Conservation (phyloP, 2,797 vertebrate species). For the Momotus momota region DNA sequence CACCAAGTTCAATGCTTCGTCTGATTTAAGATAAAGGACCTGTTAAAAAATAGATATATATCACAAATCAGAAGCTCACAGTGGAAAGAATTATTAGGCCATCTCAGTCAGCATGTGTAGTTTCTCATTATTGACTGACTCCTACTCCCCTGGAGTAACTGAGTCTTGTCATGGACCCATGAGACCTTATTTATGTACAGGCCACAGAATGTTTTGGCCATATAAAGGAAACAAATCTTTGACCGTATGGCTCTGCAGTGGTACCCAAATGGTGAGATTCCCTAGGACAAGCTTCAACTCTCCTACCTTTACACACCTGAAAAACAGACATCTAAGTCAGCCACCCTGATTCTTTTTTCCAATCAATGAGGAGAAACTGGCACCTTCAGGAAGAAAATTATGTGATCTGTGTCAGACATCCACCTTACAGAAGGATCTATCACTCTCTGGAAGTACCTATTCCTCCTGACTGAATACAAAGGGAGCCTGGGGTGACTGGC, state of each 20-base stretch:
- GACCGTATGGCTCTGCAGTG: not conserved
- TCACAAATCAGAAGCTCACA: not conserved
- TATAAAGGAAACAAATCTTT: not conserved
- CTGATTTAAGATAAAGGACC: not conserved
- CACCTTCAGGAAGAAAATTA: conserved; percentile 19
- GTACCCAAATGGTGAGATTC: not conserved
- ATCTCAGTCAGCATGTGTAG: not conserved
- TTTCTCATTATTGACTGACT: conserved; percentile 54
- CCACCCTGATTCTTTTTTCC: not conserved
- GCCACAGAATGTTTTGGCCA: not conserved
- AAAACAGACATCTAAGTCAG: not conserved
- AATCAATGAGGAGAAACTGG: not conserved
- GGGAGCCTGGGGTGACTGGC: not conserved
- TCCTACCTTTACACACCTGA: not conserved
- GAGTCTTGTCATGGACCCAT: not conserved
- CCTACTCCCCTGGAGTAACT: not conserved
- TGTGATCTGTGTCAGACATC: not conserved
- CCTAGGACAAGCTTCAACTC: not conserved
- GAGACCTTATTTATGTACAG: conserved; percentile 1
- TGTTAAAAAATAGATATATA: not conserved
- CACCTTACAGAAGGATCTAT: conserved; percentile 24
- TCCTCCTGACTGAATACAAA: not conserved
- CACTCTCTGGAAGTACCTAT: conserved; percentile 25
- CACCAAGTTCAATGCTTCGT: not conserved
- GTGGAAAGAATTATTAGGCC: not conserved